Evolutionary conservation across 2,113 vertebrate genomes (phyloP), one percentile per base, ranked within the genome.

Genomic region (Hippocampus zosterae): DNA sequence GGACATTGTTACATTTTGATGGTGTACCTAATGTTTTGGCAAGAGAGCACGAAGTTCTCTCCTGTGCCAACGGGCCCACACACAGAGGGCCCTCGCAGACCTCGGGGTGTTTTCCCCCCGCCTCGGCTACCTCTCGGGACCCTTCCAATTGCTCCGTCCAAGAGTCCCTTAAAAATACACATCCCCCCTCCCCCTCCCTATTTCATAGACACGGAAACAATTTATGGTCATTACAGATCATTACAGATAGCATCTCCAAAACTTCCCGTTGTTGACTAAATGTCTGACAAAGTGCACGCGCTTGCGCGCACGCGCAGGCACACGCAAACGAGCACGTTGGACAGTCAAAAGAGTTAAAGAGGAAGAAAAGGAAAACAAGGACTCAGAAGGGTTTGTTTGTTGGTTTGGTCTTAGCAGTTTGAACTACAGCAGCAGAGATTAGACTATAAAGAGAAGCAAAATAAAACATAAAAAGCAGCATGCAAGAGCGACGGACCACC

Each of bases 181-280:
- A n/a, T n/a, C 3, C 62, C 3, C 8, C 85, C 87, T 90, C 92
- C 87, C 90, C 87, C 88, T 89, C 92, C 91, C 92, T 89, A 87
- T 88, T 92, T 92, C 90, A 87, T 92, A 92, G 93, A 94, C 92
- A 93, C 90, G 94, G 94, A 94, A 94, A 93, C 91, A 94, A 95
- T 95, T 94, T 93, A 91, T 90, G 88, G 89, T 92, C 81, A 94
- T 94, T 94, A 94, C 76, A 81, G 87, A 79, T 86, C 78, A 92
- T 93, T 96, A 92, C 92, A 94, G 94, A 95, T 94, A 92, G 74
- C 81, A 94, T 93, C 91, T 89, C 83, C 79, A 87, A 87, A 88
- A 90, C 83, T 66, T 90, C 62, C 85, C 65, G 21, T 90, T 88
- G 81, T 90, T 82, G 92, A 88, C 88, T 79, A 88, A 84, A 91